phyloP scores from a whole-genome alignment of 1,140 invertebrate genomes.

The Drosophila takahashii region DNA sequence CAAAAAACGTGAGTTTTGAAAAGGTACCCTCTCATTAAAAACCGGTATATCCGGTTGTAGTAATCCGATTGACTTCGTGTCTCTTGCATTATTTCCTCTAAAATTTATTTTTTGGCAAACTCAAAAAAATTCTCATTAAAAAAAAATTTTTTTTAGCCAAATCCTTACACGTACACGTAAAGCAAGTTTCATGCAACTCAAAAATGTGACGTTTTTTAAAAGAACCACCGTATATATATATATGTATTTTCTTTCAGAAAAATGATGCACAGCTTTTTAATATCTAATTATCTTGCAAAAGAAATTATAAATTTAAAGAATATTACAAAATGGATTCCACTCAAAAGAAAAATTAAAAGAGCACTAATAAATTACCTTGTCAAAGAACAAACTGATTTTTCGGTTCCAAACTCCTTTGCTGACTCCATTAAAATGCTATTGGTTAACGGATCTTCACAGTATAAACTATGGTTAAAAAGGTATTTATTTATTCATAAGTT shows the following conservation, averaged over 20 bases:
- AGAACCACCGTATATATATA: not conserved
- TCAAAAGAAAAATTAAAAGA: not conserved
- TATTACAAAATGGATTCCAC: not conserved
- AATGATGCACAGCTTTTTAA: not conserved
- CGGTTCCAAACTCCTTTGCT: not conserved
- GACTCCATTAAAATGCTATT: not conserved
- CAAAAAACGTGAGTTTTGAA: too few species aligned
- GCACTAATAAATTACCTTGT: not conserved
- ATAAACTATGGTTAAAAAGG: not conserved
- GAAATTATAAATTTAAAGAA: not conserved
- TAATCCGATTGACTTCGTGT: too few species aligned
- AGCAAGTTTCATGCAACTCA: too few species aligned
- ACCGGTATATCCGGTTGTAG: too few species aligned
- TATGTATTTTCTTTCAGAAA: not conserved
- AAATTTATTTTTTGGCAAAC: too few species aligned
- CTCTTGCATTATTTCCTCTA: too few species aligned
- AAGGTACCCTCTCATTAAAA: too few species aligned
- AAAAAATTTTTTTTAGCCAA: too few species aligned
- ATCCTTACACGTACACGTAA: too few species aligned
- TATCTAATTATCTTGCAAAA: slow-evolving; percentile 2
- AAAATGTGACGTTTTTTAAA: too few species aligned
- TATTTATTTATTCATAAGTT: not conserved
- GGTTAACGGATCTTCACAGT: not conserved
- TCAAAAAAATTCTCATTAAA: too few species aligned
- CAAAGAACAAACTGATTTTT: not conserved